Evolutionary conservation across 2,888 invertebrate genomes (phyloP).

Genomic region (Neoscelio sp.): DNA sequence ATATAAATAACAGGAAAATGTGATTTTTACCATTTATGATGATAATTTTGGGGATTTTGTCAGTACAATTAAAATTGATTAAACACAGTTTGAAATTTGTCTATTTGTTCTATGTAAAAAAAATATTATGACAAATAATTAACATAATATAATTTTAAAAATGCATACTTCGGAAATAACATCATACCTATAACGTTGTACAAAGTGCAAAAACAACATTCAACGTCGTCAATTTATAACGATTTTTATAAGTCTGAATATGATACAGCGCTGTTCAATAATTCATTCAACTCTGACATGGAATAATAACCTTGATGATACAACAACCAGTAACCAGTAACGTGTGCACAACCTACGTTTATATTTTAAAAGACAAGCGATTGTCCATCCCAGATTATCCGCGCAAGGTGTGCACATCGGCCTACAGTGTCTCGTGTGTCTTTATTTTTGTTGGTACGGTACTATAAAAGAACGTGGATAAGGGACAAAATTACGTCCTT

Average conservation of each 20-base stretch:
- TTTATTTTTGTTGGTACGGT: neutral
- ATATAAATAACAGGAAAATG: too few relatives aligned
- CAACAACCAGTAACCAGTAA: too few relatives aligned
- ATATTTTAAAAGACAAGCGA: conserved; percentile 51
- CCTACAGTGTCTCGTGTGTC: conserved; percentile 8
- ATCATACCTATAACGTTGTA: neutral
- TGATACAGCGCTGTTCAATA: conserved; percentile 71
- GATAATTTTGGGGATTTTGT: too few relatives aligned
- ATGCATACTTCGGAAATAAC: conserved; percentile 4
- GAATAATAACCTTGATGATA: conserved; percentile 69
- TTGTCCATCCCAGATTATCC: conserved; percentile 48
- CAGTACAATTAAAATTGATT: too few relatives aligned
- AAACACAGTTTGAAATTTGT: too few relatives aligned
- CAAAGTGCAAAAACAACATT: conserved; percentile 14
- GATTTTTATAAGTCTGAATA: conserved; percentile 28
- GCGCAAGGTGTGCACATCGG: conserved; percentile 1
- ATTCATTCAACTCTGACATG: conserved; percentile 72
- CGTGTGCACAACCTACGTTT: neutral
- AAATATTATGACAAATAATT: too few relatives aligned
- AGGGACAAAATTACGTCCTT: neutral
- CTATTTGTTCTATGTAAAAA: too few relatives aligned
- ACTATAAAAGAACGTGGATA: neutral
- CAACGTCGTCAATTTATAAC: conserved; percentile 26
- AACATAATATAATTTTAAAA: neutral
- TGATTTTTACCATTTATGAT: too few relatives aligned